Percentiles rank a stretch among this genome's conserved stretches.
These are phyloP conservation scores for Lates japonicus DNA, from an alignment of 2,797 vertebrate genomes.

Conservation along the genomic window DNA sequence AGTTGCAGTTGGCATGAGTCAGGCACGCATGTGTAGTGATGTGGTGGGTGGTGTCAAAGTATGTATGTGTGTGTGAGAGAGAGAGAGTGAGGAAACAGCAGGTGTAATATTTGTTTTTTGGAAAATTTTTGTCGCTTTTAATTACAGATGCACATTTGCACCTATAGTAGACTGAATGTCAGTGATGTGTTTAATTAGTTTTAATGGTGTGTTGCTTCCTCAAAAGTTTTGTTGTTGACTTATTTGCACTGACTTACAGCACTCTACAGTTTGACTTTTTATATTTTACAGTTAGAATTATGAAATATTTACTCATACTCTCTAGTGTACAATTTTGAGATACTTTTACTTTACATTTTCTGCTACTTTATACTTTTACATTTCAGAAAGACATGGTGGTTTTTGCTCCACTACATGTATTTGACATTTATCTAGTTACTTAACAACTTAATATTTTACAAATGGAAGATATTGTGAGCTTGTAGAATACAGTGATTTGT, in stretches of 20 bases:
- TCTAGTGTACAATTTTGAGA: no score
- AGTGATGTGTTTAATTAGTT: slow-evolving; percentile 49
- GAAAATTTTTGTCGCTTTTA: slow-evolving; percentile 36
- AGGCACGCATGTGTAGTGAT: slow-evolving; percentile 78
- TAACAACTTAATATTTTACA: slow-evolving; percentile 3
- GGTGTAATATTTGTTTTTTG: slow-evolving; percentile 68
- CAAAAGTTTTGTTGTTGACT: slow-evolving; percentile 65
- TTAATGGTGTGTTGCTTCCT: slow-evolving; percentile 40
- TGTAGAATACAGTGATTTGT: neutral
- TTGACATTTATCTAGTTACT: slow-evolving; percentile 10
- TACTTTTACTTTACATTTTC: no score
- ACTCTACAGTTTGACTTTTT: slow-evolving; percentile 37
- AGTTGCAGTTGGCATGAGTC: slow-evolving; percentile 79
- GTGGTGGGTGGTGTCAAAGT: slow-evolving; percentile 75
- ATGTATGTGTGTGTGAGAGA: slow-evolving; percentile 14
- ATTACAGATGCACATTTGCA: slow-evolving; percentile 39
- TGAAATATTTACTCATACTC: no score
- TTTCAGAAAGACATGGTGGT: neutral
- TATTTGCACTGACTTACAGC: slow-evolving; percentile 32
- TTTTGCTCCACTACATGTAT: slow-evolving; percentile 3
- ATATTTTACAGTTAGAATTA: slow-evolving; percentile 17
- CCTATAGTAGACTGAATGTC: slow-evolving; percentile 25
- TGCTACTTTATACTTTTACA: neutral
- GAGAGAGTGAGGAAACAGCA: slow-evolving; percentile 59
- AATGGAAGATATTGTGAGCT: neutral